Evolutionary conservation across 2,888 invertebrate genomes (phyloP).

Genomic region (Epiperipatus broadwayi): DNA sequence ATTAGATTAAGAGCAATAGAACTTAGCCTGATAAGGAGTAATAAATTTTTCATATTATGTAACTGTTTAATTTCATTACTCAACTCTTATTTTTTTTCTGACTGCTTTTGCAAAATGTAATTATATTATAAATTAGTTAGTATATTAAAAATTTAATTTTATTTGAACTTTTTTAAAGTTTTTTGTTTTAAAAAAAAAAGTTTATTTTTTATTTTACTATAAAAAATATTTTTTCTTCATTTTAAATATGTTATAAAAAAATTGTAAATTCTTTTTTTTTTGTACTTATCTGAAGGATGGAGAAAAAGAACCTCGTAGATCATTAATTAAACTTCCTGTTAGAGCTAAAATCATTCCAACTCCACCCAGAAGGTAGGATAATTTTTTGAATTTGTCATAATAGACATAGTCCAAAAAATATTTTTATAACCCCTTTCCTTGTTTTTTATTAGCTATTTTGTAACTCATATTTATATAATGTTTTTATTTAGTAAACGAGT

Average conservation of each 20-base stretch:
- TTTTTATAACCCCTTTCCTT: not conserved
- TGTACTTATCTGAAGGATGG: slow-evolving; percentile 23
- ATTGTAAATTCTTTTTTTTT: no score
- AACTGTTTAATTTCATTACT: no score
- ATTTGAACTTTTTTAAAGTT: no score
- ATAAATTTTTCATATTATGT: no score
- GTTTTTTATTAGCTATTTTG: slow-evolving; percentile 14
- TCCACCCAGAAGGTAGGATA: slow-evolving; percentile 52
- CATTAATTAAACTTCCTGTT: slow-evolving; percentile 42
- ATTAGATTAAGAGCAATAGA: no score
- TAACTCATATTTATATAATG: not conserved
- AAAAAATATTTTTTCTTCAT: slow-evolving; percentile 4
- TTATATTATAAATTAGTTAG: no score
- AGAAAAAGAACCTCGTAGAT: slow-evolving; percentile 37
- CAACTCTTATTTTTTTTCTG: no score
- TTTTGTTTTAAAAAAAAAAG: no score
- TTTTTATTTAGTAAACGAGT: slow-evolving; percentile 45
- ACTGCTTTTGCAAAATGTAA: no score
- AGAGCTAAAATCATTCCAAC: slow-evolving; percentile 74
- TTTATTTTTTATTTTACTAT: no score
- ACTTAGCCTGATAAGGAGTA: no score
- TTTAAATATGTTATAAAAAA: slow-evolving; percentile 18
- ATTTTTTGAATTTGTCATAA: slow-evolving; percentile 6
- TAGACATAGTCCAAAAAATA: not conserved
- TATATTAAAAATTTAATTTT: no score